These are phyloP conservation scores for Nibea albiflora DNA, from an alignment of 2,113 vertebrate genomes.

Conservation along the genomic window DNA sequence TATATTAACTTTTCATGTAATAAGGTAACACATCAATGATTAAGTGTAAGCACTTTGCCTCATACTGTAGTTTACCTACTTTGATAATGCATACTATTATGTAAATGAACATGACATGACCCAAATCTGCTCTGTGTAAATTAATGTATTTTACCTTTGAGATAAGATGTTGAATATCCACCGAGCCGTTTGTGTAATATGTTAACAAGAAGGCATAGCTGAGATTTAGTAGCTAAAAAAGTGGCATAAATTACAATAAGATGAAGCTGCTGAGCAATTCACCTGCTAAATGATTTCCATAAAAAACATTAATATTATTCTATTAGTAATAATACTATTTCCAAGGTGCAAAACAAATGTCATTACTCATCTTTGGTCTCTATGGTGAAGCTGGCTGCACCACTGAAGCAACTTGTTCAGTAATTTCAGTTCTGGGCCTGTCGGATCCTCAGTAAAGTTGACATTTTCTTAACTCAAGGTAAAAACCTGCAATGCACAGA, in stretches of 20 bases:
- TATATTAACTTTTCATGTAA: constrained; percentile 73
- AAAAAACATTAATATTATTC: constrained; percentile 57
- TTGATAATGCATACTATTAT: constrained; percentile 83
- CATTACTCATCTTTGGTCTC: constrained; percentile 69
- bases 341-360: constrained; percentile 61
- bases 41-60: constrained; percentile 78
- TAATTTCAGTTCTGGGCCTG: background rate
- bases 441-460: constrained; percentile 18
- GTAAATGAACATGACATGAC: constrained; percentile 81
- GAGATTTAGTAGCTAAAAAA: constrained; percentile 71
- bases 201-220: constrained; percentile 64
- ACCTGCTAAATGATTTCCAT: constrained; percentile 69
- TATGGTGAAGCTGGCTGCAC: constrained; percentile 11
- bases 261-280: constrained; percentile 67
- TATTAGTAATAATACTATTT: constrained; percentile 65
- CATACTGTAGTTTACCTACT: constrained; percentile 75
- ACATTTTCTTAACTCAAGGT: background rate
- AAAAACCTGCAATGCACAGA: background rate
- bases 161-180: constrained; percentile 65
- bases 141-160: constrained; percentile 85
- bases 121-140: constrained; percentile 83
- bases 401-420: background rate
- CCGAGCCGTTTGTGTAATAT: constrained; percentile 67
- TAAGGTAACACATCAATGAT: constrained; percentile 76
- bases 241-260: constrained; percentile 74